Conservation (phyloP, 2,113 vertebrate genomes). For the Trematocara variabile region DNA sequence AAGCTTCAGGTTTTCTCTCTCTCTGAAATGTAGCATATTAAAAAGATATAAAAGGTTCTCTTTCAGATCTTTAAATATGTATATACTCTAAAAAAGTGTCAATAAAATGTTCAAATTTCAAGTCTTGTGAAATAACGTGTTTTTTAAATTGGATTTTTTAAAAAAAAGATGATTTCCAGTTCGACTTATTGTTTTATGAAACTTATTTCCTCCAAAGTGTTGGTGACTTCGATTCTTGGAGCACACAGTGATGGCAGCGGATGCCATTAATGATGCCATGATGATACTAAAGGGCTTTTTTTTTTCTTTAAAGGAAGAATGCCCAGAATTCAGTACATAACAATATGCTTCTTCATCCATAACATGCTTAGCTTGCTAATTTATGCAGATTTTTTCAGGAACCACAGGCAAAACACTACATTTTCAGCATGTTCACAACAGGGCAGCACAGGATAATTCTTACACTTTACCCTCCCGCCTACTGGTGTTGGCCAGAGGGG, state of each 20-base stretch:
- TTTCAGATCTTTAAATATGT: background rate
- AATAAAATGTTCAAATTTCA: background rate
- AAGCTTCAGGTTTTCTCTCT: slow-evolving; percentile 6
- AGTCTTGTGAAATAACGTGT: background rate
- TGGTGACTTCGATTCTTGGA: background rate
- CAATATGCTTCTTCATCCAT: background rate
- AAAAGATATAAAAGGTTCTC: background rate
- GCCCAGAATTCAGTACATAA: background rate
- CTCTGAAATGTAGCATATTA: background rate
- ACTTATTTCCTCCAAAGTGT: background rate
- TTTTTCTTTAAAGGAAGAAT: background rate
- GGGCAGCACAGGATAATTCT: background rate
- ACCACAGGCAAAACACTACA: background rate
- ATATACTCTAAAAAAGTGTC: background rate
- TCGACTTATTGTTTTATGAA: background rate
- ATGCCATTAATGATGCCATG: background rate
- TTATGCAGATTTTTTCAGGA: background rate
- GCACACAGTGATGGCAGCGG: background rate
- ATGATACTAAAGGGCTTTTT: background rate
- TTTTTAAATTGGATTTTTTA: background rate
- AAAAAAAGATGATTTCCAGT: background rate
- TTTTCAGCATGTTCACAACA: background rate
- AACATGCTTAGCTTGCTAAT: background rate
- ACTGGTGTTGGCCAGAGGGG: no score
- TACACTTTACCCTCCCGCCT: no score